These are phyloP conservation scores for Drosophila lacicola DNA, from an alignment of 2,888 invertebrate genomes.

Conservation along the genomic window DNA sequence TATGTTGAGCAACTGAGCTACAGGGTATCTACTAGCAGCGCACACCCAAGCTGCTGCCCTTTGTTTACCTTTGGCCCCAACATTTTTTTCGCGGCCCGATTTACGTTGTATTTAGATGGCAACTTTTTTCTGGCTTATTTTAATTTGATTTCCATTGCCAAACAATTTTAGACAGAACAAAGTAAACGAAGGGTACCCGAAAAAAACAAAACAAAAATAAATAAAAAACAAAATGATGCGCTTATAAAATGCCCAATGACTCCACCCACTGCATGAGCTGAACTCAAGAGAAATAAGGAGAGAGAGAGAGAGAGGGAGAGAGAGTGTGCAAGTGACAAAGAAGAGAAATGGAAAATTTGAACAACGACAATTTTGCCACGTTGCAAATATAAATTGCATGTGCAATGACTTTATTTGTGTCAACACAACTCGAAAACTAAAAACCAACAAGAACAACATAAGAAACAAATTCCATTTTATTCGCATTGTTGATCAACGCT, in stretches of 20 bases:
- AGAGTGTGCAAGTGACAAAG: neutral
- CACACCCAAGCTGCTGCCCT: slow-evolving; percentile 7
- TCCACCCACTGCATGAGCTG: neutral
- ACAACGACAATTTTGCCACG: slow-evolving; percentile 12
- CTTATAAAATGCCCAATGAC: slow-evolving; percentile 3
- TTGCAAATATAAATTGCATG: slow-evolving; percentile 37
- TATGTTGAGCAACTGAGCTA: too few relatives aligned
- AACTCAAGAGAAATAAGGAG: too few relatives aligned
- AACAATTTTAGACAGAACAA: slow-evolving; percentile 5
- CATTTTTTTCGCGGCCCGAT: slow-evolving; percentile 12
- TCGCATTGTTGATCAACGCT: slow-evolving; percentile 35
- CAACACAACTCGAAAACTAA: slow-evolving; percentile 33
- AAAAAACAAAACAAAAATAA: neutral
- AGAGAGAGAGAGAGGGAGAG: neutral
- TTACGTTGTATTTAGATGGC: slow-evolving; percentile 50
- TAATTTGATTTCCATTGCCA: slow-evolving; percentile 53
- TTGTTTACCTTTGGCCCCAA: slow-evolving; percentile 33
- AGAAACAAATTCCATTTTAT: neutral
- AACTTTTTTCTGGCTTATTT: slow-evolving; percentile 44
- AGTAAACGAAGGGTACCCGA: slow-evolving; percentile 8
- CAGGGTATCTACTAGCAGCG: slow-evolving; percentile 1
- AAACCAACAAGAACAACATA: neutral
- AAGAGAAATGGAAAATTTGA: slow-evolving; percentile 15
- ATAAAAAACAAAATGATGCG: neutral
- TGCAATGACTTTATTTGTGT: slow-evolving; percentile 50